Evolutionary conservation across 2,888 invertebrate species (phyloP).

Genomic region (Eledona agricola): DNA sequence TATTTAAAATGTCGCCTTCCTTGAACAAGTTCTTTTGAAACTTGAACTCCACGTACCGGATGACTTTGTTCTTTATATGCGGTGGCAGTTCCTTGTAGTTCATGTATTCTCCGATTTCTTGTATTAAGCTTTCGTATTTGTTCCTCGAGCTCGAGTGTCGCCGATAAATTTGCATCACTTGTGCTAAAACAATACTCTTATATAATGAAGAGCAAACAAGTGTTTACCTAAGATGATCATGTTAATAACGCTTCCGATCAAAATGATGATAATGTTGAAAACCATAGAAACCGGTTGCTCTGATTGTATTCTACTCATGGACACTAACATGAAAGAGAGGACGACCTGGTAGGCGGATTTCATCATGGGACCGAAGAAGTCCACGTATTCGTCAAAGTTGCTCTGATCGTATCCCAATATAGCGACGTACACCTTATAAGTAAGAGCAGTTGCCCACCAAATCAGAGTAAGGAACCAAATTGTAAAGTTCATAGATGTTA

Average conservation of each 20-base stretch:
- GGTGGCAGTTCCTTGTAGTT: slow-evolving; percentile 61
- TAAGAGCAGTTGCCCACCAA: slow-evolving; percentile 19
- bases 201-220: slow-evolving; percentile 1
- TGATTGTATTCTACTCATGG: slow-evolving; percentile 12
- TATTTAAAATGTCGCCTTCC: slow-evolving; percentile 57
- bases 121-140: slow-evolving; percentile 51
- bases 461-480: slow-evolving; percentile 14
- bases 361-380: slow-evolving; percentile 8
- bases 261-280: slow-evolving; percentile 35
- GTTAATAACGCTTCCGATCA: slow-evolving; percentile 12
- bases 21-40: slow-evolving; percentile 60
- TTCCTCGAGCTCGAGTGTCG: slow-evolving; percentile 47
- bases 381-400: slow-evolving; percentile 1
- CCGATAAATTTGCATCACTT: slow-evolving; percentile 48
- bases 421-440: background rate
- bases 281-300: slow-evolving; percentile 24
- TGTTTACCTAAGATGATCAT: slow-evolving; percentile 20
- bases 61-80: slow-evolving; percentile 55
- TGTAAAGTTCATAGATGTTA: slow-evolving; percentile 9
- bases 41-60: slow-evolving; percentile 59
- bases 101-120: slow-evolving; percentile 62
- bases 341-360: slow-evolving; percentile 21
- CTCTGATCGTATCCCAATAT: too few species aligned
- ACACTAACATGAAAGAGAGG: slow-evolving; percentile 16
- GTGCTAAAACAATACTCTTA: slow-evolving; percentile 34